Evolutionary conservation across 2,888 invertebrate species (phyloP).

Genomic region (Parochlus steinenii): DNA sequence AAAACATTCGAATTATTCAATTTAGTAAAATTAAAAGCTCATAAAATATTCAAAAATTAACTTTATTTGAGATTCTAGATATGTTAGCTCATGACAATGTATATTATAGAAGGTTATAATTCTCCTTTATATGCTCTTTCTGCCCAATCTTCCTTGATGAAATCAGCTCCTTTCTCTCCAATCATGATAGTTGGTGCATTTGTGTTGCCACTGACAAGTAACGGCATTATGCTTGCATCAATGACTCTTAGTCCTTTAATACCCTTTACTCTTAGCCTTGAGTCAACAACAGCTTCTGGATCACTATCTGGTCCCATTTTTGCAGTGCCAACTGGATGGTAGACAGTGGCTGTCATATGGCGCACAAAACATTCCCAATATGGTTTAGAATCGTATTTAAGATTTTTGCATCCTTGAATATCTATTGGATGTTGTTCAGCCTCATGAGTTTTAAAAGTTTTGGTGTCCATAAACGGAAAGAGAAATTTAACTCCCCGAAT

Average conservation of each 20-base stretch:
- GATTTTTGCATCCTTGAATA: conserved; percentile 29
- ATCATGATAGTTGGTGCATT: conserved; percentile 34
- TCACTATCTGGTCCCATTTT: conserved; percentile 51
- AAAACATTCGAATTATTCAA: neutral
- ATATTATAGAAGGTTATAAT: neutral
- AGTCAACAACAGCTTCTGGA: conserved; percentile 46
- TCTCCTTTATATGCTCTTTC: neutral
- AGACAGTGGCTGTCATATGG: conserved; percentile 49
- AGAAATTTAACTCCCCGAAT: conserved; percentile 15
- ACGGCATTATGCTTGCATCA: conserved; percentile 67
- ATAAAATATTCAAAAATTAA: neutral
- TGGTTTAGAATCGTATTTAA: conserved; percentile 37
- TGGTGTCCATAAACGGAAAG: neutral
- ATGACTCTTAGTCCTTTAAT: conserved; percentile 46
- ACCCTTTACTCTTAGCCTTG: conserved; percentile 44
- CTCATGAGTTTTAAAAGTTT: neutral
- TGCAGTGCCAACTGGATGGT: conserved; percentile 50
- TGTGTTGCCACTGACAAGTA: conserved; percentile 52
- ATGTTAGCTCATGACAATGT: neutral
- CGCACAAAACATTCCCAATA: conserved; percentile 53
- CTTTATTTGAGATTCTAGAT: neutral
- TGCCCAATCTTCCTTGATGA: conserved; percentile 22
- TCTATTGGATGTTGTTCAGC: neutral
- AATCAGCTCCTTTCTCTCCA: conserved; percentile 47
- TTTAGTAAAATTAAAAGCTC: neutral